Base-by-base conservation (phyloP, 2,797 vertebrate genomes). In the Pagetopsis macropterus region DNA sequence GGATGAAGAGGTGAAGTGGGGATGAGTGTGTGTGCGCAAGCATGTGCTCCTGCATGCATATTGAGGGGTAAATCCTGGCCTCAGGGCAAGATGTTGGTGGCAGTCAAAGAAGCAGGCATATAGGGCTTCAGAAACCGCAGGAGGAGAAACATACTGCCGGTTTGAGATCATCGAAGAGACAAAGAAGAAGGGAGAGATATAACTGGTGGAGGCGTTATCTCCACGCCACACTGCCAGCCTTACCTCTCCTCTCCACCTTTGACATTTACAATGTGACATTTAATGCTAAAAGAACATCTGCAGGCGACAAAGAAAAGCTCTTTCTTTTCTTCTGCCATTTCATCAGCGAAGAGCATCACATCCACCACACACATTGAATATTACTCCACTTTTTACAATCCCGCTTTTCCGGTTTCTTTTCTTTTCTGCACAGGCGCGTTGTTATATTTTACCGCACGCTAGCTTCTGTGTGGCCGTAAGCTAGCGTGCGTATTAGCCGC, bases 261-360 rank as follows among this genome's bases (percentile, higher is more conserved):
- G 87, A 90, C 89, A 91, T 91, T 89, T 89, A 69, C 81, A 54
- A 64, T 78, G 72, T 90, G 89, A 91, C 88, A 88, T 91, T 92
- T 89, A 84, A 82, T 49, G 67, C 72, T 70, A 81, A 76, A 86
- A 82, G 81, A 89, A 84, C 85, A 77, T 86, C 76, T 11, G 27
- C 75, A 52, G 75, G 78, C 60, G 58, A 83, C 82, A 79, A 81
- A 84, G 82, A 73, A 76, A 70, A 74, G 50, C 54, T 61, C 60
- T 72, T 65, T 31, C 51, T 64, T 59, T 45, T 79, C 56, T 70
- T 43, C 77, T 70, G 63, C 58, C 70, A 52, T 75, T 82, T 76
- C 70, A 83, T 79, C 67, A 70, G 45, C 75, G 82, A 72, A 84
- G 82, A 88, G 83, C 83, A 83, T 84, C 83, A 54, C 75, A 50